A percentile compares a stretch with the other conserved stretches of the same genome.
Conservation (phyloP, 2,888 invertebrate genomes). For the Phalera bucephala region DNA sequence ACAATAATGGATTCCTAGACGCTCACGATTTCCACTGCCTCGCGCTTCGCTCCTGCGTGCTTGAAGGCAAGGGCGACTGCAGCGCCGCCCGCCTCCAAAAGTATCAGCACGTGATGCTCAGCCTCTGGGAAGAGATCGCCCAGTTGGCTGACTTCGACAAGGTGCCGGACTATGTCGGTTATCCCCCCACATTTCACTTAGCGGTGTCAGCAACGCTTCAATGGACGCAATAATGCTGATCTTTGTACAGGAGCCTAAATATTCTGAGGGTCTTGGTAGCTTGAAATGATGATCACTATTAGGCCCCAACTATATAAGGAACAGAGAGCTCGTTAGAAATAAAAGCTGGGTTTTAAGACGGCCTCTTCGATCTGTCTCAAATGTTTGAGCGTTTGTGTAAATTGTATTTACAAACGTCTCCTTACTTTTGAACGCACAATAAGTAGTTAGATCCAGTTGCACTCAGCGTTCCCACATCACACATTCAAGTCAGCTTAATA, state of each 20-base stretch:
- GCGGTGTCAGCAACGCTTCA: slow-evolving; percentile 48
- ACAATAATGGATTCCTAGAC: slow-evolving; percentile 92
- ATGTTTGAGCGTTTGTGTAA: too few species aligned
- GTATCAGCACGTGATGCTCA: slow-evolving; percentile 92
- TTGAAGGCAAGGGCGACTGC: slow-evolving; percentile 93
- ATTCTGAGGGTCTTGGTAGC: slow-evolving; percentile 2
- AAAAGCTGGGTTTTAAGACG: too few species aligned
- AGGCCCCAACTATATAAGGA: too few species aligned
- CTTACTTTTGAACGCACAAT: too few species aligned
- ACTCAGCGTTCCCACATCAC: too few species aligned
- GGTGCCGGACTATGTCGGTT: slow-evolving; percentile 85
- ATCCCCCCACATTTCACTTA: slow-evolving; percentile 43
- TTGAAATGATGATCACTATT: too few species aligned
- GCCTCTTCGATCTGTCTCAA: too few species aligned
- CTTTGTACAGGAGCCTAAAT: slow-evolving; percentile 23
- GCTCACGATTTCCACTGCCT: slow-evolving; percentile 92
- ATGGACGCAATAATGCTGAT: slow-evolving; percentile 37
- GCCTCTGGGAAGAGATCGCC: slow-evolving; percentile 93
- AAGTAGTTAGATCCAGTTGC: too few species aligned
- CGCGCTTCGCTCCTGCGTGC: slow-evolving; percentile 90
- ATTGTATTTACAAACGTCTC: too few species aligned
- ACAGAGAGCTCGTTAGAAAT: too few species aligned
- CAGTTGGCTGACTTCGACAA: slow-evolving; percentile 94
- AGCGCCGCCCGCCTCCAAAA: slow-evolving; percentile 87
- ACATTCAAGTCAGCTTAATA: too few species aligned